Conservation (phyloP, 2,888 invertebrate genomes). For the Siphlonurus alternatus region DNA sequence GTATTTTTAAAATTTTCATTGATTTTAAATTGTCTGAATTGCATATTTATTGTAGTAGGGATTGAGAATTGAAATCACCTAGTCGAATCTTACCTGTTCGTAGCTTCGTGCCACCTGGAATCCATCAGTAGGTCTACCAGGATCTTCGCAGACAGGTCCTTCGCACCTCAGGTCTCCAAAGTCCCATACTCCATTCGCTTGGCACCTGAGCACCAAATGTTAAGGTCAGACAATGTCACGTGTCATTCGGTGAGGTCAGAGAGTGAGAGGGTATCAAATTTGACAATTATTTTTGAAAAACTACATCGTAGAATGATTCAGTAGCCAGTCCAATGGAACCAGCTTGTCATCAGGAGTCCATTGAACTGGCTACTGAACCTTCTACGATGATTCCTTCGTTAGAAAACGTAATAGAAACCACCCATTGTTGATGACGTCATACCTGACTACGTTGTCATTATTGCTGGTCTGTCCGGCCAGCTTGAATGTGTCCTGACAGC, state of each 20-base stretch:
- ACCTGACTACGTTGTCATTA: constrained; percentile 83
- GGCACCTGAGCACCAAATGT: too few relatives aligned
- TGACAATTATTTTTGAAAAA: neutral
- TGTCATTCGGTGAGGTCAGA: neutral
- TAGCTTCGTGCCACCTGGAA: constrained; percentile 54
- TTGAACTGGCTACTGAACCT: too few relatives aligned
- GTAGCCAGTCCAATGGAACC: too few relatives aligned
- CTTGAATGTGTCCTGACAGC: constrained; percentile 90
- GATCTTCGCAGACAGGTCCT: constrained; percentile 93
- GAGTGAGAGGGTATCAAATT: neutral
- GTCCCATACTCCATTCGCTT: constrained; percentile 90
- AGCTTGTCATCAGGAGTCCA: too few relatives aligned
- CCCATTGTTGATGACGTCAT: neutral
- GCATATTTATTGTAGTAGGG: too few relatives aligned
- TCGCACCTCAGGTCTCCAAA: constrained; percentile 91
- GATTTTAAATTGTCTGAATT: too few relatives aligned
- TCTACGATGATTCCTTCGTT: too few relatives aligned
- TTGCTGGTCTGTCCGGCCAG: constrained; percentile 81
- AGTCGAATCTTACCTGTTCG: constrained; percentile 30
- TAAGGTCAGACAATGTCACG: neutral
- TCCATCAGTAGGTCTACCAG: constrained; percentile 86
- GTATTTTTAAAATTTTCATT: too few relatives aligned
- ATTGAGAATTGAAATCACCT: too few relatives aligned
- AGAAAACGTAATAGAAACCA: neutral
- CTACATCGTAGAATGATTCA: neutral